Evolutionary conservation across 2,888 invertebrate genomes (phyloP), one percentile per base, ranked within the genome.

Genomic region (Pachydiplax longipennis): DNA sequence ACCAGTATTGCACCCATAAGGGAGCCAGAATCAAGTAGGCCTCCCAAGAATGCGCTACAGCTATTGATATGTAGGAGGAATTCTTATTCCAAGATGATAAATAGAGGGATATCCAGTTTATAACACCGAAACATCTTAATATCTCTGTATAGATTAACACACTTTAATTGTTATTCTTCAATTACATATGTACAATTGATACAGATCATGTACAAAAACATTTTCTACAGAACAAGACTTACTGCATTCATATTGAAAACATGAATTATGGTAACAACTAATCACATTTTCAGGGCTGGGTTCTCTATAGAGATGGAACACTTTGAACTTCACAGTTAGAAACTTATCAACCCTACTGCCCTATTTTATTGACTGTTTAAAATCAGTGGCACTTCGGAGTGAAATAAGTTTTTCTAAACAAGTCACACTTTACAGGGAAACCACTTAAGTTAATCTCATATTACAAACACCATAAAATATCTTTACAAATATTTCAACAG

Each of bases 151-250:
- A n/a, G 40, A 15, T 81, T 81, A 81, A 81, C 81, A 81, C 81
- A n/a, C 37, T 81, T 81, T 81, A 81, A 81, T 81, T 37, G n/a
- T 81, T 37, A 22, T 40, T 81, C 22, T n/a, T 40, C 37, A 81
- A 37, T 81, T 81, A 81, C 81, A 81, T 81, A 81, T 37, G 81
- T 81, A 81, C 81, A 81, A 81, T 44, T 81, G 81, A 81, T 37
- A 81, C 40, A 81, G 40, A 10, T 18, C 40, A 81, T 81, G 73
- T 73, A 73, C 81, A 81, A 40, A 44, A 37, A 81, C 81, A 81
- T 81, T 81, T 37, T 81, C 81, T 44, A 81, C 81, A 40, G 81
- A 37, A 81, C 81, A 81, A 81, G 81, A 81, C 0, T 81, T 37
- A 81, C 81, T 40, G 81, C 6, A 81, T 81, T 81, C 44, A 44